Evolutionary conservation across 2,888 invertebrate species (phyloP), one percentile per base, ranked within the genome.

Genomic region (Callyntrura sp.): DNA sequence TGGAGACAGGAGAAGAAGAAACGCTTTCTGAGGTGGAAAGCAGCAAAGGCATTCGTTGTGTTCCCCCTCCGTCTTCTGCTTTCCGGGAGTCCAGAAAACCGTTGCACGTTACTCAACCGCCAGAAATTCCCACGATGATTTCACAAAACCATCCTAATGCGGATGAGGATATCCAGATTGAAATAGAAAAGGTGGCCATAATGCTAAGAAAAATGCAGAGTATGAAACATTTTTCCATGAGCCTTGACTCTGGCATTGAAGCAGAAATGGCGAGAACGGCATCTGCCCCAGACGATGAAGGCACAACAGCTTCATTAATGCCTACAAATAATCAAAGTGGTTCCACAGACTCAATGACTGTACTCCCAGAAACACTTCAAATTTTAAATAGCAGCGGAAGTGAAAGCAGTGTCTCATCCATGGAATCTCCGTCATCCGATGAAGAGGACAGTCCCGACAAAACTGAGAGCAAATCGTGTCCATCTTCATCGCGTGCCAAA

Each of bases 101-200:
- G 3, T 73, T 93, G 14, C 88, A 92, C 70, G 92, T 93, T 12
- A 92, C 91, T 83, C 91, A 91, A 43, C 88, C 91, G 12, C 91
- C 92, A 3, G 93, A 93, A 85, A 86, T 93, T n/a, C 89, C 90
- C 1, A 93, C 93, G 1, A 91, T 93, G 91, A 88, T 93, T 11
- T 91, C 92, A 17, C 84, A 88, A 81, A 90, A 92, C 9, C 90
- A 87, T 79, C 92, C 92, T 0, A 91, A 90, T 70, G 89, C 91
- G 5, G 89, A 81, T n/a, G 76, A 88, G 35, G 91, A 91, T 57
- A 91, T 91, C 35, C 91, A 91, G 68, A 85, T 81, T 28, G 91
- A 91, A 65, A 91, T 92, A 45, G 92, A 92, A 62, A 92, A 92
- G 84, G 90, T 92, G n/a, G 91, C 91, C 11, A 28, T 88, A 14